These are phyloP conservation scores for Carcharodon carcharias DNA, from an alignment of 2,797 vertebrate species.

Conservation along the genomic window DNA sequence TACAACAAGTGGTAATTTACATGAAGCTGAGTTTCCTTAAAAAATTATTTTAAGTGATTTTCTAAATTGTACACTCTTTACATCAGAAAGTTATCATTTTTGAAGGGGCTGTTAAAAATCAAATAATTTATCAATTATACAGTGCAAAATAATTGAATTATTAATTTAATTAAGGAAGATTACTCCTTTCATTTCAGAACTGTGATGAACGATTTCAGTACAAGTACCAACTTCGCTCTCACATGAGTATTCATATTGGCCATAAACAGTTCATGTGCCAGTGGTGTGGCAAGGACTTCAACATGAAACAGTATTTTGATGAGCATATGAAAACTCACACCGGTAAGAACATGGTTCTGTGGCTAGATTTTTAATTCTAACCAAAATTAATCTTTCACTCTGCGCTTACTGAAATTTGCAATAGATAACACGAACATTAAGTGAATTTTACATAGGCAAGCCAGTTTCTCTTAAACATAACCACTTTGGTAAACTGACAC, in stretches of 20 bases:
- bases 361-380: background rate
- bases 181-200: slow-evolving; percentile 58
- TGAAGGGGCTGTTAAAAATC: background rate
- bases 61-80: background rate
- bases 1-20: background rate
- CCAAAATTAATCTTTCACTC: background rate
- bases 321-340: slow-evolving; percentile 98
- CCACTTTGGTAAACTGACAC: background rate
- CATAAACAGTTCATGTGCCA: slow-evolving; percentile 99
- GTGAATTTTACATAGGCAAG: background rate
- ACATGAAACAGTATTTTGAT: slow-evolving; percentile 99
- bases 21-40: background rate
- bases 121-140: background rate
- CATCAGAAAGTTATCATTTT: background rate
- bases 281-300: slow-evolving; percentile 98
- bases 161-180: background rate
- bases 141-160: background rate
- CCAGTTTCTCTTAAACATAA: background rate
- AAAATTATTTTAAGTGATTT: background rate
- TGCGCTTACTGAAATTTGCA: no score
- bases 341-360: slow-evolving; percentile 62
- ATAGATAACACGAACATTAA: background rate
- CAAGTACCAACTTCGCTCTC: slow-evolving; percentile 95
- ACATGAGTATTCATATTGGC: slow-evolving; percentile 97
- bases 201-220: slow-evolving; percentile 91